phyloP scores from a whole-genome alignment of 2,797 vertebrate species.

The Chaetodon trifasciatus region DNA sequence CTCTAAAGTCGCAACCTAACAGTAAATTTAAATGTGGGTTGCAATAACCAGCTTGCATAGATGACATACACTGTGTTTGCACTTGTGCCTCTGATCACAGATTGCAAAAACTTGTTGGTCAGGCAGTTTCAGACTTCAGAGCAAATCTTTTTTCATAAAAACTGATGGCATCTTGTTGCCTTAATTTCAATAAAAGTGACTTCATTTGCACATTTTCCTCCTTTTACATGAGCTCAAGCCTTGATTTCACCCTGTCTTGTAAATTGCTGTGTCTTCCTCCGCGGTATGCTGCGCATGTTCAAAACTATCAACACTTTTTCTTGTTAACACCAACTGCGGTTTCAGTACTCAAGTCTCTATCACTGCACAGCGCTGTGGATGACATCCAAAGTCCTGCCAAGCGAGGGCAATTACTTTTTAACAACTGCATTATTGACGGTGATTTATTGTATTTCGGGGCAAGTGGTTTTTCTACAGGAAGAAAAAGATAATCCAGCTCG shows the following conservation, averaged over 20 bases:
- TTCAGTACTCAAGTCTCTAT: not conserved
- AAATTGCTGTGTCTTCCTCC: constrained; percentile 15
- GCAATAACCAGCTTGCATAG: too few species aligned
- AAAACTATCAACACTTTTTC: constrained; percentile 9
- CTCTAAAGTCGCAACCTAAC: too few species aligned
- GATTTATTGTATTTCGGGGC: constrained; percentile 46
- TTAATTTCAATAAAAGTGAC: constrained; percentile 16
- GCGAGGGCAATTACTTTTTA: constrained; percentile 28
- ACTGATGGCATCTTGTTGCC: not conserved
- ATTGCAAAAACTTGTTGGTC: not conserved
- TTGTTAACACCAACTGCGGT: constrained; percentile 19
- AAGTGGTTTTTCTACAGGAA: constrained; percentile 13
- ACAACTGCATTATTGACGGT: constrained; percentile 17
- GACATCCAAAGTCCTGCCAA: constrained; percentile 7
- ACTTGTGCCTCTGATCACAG: not conserved
- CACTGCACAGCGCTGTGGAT: constrained; percentile 13
- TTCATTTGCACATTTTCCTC: not conserved
- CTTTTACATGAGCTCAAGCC: not conserved
- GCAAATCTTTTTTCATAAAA: not conserved
- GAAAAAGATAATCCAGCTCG: constrained; percentile 32
- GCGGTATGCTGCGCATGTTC: not conserved
- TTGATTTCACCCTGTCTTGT: constrained; percentile 1
- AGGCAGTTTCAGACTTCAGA: not conserved
- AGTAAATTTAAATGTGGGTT: too few species aligned
- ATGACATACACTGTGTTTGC: too few species aligned